Evolutionary conservation across 2,797 vertebrate species (phyloP).

Genomic region (Hydrolagus colliei): DNA sequence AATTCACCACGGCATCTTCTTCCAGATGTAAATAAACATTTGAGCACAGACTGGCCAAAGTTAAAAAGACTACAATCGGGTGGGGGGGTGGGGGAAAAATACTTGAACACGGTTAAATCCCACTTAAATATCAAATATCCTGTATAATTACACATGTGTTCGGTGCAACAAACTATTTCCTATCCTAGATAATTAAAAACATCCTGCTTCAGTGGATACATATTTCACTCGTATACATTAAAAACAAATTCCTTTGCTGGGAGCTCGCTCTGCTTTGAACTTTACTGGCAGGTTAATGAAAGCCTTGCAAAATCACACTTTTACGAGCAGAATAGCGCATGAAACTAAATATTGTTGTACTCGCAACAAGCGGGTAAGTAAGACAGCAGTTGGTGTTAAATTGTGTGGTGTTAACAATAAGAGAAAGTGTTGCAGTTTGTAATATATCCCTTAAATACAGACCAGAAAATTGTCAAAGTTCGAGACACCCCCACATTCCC

Average conservation of each 20-base stretch:
- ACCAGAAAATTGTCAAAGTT: background rate
- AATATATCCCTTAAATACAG: background rate
- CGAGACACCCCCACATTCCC: too few relatives aligned
- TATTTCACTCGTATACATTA: background rate
- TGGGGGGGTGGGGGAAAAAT: background rate
- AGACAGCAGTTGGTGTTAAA: background rate
- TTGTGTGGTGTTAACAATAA: background rate
- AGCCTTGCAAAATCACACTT: background rate
- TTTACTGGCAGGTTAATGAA: background rate
- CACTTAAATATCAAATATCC: slow-evolving; percentile 36
- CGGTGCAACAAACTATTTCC: slow-evolving; percentile 49
- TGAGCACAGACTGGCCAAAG: background rate
- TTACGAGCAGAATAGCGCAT: background rate
- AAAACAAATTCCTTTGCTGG: background rate
- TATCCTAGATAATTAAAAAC: slow-evolving; percentile 45
- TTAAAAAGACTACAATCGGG: background rate
- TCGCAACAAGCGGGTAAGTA: background rate
- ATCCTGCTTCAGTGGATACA: slow-evolving; percentile 33
- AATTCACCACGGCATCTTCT: background rate
- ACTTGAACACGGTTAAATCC: slow-evolving; percentile 20
- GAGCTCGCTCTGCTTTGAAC: background rate
- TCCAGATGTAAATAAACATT: background rate
- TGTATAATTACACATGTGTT: slow-evolving; percentile 48
- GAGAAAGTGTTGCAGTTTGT: background rate
- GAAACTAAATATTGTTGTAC: background rate